Conservation (phyloP, 1,140 invertebrate genomes). For the Halotydeus destructor region DNA sequence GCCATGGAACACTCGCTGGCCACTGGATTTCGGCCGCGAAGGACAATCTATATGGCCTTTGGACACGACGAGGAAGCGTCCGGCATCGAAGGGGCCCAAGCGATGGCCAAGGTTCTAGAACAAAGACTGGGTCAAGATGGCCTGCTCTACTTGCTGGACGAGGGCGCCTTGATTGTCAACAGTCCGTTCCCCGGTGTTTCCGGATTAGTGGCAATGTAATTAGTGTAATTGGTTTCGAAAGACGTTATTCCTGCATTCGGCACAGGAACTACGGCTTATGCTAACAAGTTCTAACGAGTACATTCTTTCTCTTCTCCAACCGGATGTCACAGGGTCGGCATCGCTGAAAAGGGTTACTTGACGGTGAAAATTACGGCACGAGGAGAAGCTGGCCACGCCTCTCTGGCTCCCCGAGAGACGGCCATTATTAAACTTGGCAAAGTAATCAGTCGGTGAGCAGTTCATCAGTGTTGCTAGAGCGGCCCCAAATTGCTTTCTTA, state of each 20-base stretch:
- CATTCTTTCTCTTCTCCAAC: too few species aligned
- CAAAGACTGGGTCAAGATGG: constrained; percentile 21
- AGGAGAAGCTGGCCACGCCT: constrained; percentile 31
- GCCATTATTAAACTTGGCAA: constrained; percentile 30
- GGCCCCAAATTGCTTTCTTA: too few species aligned
- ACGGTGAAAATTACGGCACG: constrained; percentile 27
- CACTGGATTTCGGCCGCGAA: constrained; percentile 19
- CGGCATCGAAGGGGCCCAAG: constrained; percentile 27
- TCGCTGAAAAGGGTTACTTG: constrained; percentile 28
- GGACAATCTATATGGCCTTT: constrained; percentile 35
- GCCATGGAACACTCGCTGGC: constrained; percentile 29
- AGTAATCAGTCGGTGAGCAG: too few species aligned
- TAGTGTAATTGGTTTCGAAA: too few species aligned
- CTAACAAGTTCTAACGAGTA: too few species aligned
- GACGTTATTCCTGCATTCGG: too few species aligned
- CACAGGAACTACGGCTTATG: too few species aligned
- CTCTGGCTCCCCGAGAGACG: constrained; percentile 29
- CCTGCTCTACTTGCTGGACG: constrained; percentile 35
- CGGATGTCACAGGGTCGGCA: too few species aligned
- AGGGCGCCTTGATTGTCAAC: constrained; percentile 29
- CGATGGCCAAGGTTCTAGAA: constrained; percentile 24
- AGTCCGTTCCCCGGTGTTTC: constrained; percentile 17
- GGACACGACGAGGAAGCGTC: constrained; percentile 38
- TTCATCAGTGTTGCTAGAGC: too few species aligned
- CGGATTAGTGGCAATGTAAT: constrained; percentile 8